phyloP scores from a whole-genome alignment of 2,888 invertebrate genomes.

The Holacanthella duospinosa region DNA sequence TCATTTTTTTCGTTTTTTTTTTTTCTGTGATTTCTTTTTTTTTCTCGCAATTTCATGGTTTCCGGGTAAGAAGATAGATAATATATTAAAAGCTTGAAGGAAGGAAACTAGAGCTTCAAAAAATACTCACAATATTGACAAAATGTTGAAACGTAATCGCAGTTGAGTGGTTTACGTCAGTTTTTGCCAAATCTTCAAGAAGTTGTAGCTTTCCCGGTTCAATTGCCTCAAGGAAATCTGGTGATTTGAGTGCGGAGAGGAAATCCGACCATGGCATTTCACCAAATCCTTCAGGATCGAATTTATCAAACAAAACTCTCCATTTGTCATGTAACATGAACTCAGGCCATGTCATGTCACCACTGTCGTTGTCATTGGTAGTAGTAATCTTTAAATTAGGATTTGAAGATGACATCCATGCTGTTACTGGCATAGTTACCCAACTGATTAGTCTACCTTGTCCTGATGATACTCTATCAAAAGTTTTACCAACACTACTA shows the following conservation, averaged over 20 bases:
- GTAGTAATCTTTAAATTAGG: too few relatives aligned
- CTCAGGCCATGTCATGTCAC: background rate
- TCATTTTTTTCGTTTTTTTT: too few relatives aligned
- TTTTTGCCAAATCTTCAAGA: constrained; percentile 28
- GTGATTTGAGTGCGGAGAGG: constrained; percentile 57
- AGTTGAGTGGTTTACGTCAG: constrained; percentile 38
- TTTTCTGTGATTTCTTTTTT: too few relatives aligned
- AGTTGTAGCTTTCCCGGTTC: constrained; percentile 36
- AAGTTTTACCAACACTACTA: too few relatives aligned
- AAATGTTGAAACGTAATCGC: constrained; percentile 88
- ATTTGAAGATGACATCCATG: too few relatives aligned
- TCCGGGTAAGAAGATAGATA: too few relatives aligned
- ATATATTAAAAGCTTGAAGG: background rate
- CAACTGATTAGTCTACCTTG: background rate
- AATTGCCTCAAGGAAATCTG: constrained; percentile 66
- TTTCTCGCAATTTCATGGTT: background rate
- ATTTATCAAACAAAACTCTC: constrained; percentile 47
- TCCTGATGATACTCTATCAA: too few relatives aligned
- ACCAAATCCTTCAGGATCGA: constrained; percentile 85
- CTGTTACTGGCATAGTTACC: background rate
- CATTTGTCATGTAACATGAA: constrained; percentile 20
- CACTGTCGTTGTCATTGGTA: too few relatives aligned
- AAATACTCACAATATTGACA: constrained; percentile 77
- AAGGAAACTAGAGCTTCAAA: constrained; percentile 2
- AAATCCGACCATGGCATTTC: constrained; percentile 83